Evolutionary conservation across 2,888 invertebrate species (phyloP).

Genomic region (Trichopoda pennipes): DNA sequence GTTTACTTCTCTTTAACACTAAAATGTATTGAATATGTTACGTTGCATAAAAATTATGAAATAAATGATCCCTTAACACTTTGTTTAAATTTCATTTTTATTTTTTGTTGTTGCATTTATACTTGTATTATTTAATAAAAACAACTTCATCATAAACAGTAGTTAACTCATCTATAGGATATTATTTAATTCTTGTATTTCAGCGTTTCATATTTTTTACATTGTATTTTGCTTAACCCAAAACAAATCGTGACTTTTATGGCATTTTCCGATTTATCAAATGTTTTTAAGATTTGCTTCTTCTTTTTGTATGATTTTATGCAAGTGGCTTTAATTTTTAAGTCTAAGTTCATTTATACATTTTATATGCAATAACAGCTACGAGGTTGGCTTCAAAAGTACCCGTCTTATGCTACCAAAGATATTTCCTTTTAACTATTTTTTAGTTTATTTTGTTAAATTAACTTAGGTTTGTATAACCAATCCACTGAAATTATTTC

Average conservation of each 20-base stretch:
- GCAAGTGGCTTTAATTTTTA: constrained; percentile 50
- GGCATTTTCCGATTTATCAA: constrained; percentile 66
- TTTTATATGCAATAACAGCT: constrained; percentile 45
- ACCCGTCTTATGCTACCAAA: too few species aligned
- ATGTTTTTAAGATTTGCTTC: constrained; percentile 41
- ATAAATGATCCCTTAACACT: constrained; percentile 26
- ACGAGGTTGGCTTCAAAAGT: not conserved
- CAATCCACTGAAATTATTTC: too few species aligned
- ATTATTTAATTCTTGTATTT: constrained; percentile 53
- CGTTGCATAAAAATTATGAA: constrained; percentile 44
- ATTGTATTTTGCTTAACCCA: constrained; percentile 37
- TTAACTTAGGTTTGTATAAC: too few species aligned
- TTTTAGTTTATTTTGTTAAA: too few species aligned
- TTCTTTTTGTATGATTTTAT: constrained; percentile 16
- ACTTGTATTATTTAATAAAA: constrained; percentile 57
- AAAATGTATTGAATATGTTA: constrained; percentile 24
- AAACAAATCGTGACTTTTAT: constrained; percentile 68
- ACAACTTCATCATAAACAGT: constrained; percentile 58
- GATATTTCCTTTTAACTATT: too few species aligned
- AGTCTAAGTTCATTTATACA: constrained; percentile 52
- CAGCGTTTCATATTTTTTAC: constrained; percentile 7
- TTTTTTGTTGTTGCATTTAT: not conserved
- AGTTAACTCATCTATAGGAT: constrained; percentile 56
- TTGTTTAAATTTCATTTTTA: not conserved
- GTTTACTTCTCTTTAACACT: not conserved